phyloP scores from a whole-genome alignment of 1,140 invertebrate genomes.

The Apocrypta bakeri region DNA sequence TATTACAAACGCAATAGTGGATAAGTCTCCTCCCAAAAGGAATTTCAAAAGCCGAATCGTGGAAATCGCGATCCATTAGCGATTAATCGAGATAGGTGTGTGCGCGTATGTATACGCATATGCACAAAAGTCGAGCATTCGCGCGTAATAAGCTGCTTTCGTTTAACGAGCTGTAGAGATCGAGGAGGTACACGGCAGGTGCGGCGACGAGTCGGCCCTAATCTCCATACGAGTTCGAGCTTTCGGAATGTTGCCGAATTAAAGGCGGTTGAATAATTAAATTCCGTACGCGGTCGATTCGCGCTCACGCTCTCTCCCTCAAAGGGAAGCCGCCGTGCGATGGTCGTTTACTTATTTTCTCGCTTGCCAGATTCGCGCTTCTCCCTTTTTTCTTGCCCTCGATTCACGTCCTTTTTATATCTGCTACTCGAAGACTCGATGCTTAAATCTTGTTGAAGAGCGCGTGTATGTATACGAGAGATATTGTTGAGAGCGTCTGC shows the following conservation, averaged over 20 bases:
- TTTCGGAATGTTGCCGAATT: slow-evolving; percentile 60
- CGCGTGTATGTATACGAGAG: too few relatives aligned
- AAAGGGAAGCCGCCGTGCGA: background rate
- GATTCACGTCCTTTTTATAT: slow-evolving; percentile 16
- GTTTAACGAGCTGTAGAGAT: slow-evolving; percentile 36
- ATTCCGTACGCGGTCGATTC: slow-evolving; percentile 31
- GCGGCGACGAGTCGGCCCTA: slow-evolving; percentile 54
- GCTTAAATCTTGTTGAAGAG: slow-evolving; percentile 24
- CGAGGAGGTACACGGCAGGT: slow-evolving; percentile 33
- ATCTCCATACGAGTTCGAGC: slow-evolving; percentile 56
- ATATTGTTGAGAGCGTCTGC: too few relatives aligned
- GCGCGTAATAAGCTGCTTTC: slow-evolving; percentile 48
- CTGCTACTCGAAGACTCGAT: background rate
- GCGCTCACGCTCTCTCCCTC: background rate
- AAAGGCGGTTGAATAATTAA: slow-evolving; percentile 56
- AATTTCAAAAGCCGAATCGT: background rate
- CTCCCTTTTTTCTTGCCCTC: slow-evolving; percentile 14
- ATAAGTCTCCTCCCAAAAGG: background rate
- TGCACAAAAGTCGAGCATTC: background rate
- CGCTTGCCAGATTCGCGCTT: background rate
- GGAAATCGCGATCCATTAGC: slow-evolving; percentile 41
- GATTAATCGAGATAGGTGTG: slow-evolving; percentile 27
- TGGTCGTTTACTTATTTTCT: slow-evolving; percentile 25
- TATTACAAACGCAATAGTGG: slow-evolving; percentile 21
- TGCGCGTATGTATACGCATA: background rate